A percentile compares a stretch with the other conserved stretches of the same genome.
Conservation (phyloP, 2,113 vertebrate species). For the Neomonachus schauinslandi region DNA sequence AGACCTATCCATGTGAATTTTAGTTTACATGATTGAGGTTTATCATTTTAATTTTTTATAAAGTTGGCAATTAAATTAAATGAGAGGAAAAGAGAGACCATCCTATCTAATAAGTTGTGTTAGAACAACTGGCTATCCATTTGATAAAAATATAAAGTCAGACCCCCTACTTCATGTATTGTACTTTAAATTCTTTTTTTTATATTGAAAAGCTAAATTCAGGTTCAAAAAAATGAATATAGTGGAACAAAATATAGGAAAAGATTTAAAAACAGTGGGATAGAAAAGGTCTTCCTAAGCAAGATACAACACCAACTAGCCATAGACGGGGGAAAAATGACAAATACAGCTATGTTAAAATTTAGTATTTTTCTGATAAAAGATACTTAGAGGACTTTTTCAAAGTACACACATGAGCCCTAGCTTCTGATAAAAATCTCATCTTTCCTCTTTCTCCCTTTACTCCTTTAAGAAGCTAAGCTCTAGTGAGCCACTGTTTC, state of each 20-base stretch:
- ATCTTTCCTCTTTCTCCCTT: neutral
- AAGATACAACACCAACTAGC: neutral
- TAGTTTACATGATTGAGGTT: neutral
- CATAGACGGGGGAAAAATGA: neutral
- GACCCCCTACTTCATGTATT: neutral
- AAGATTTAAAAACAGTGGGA: neutral
- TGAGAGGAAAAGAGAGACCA: neutral
- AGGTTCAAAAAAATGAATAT: slow-evolving; percentile 14
- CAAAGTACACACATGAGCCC: neutral
- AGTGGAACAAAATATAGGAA: neutral
- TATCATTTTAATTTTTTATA: neutral
- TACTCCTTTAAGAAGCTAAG: slow-evolving; percentile 1
- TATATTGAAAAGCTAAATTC: slow-evolving; percentile 17
- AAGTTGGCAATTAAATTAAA: slow-evolving; percentile 11
- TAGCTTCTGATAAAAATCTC: slow-evolving; percentile 35
- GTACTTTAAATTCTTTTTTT: neutral
- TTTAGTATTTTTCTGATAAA: slow-evolving; percentile 39
- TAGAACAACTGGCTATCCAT: neutral
- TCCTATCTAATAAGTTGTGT: neutral
- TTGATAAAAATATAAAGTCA: neutral
- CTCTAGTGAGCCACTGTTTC: slow-evolving; percentile 9
- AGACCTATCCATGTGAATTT: neutral
- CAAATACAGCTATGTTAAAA: neutral
- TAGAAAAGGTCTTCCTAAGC: neutral
- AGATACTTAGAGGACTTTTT: neutral